Percentiles rank a stretch among this genome's conserved stretches.
Conservation (phyloP, 2,888 invertebrate genomes). For the Brenthis daphne region DNA sequence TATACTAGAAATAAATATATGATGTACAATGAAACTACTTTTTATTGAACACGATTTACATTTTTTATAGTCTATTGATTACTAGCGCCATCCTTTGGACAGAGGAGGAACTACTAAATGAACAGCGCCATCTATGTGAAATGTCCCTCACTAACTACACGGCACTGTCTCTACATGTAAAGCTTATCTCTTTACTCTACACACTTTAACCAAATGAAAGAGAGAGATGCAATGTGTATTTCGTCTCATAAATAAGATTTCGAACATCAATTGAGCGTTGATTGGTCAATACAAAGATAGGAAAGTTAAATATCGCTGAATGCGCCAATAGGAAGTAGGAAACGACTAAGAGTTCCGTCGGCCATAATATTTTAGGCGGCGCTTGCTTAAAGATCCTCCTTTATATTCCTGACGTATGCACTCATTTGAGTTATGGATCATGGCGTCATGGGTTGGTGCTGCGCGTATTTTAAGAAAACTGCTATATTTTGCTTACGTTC, state of each 20-base stretch:
- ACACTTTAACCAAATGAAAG: constrained; percentile 59
- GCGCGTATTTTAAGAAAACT: constrained; percentile 66
- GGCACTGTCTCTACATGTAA: constrained; percentile 54
- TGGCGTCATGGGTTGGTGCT: constrained; percentile 71
- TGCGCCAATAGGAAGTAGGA: constrained; percentile 64
- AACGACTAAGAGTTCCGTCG: constrained; percentile 59
- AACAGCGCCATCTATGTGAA: constrained; percentile 64
- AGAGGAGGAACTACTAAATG: constrained; percentile 53
- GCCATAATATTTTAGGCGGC: constrained; percentile 79
- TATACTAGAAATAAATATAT: neutral
- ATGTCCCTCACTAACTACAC: constrained; percentile 41
- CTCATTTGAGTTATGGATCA: constrained; percentile 78
- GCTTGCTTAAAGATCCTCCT: constrained; percentile 71
- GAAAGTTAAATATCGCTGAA: constrained; percentile 60
- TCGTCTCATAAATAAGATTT: constrained; percentile 61
- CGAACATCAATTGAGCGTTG: constrained; percentile 60
- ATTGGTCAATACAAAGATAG: constrained; percentile 67
- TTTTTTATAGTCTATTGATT: neutral
- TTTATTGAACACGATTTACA: neutral
- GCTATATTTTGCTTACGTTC: constrained; percentile 61
- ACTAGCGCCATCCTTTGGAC: constrained; percentile 56
- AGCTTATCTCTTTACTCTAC: constrained; percentile 54
- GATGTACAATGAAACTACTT: neutral
- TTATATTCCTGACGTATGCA: constrained; percentile 79
- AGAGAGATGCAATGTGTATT: constrained; percentile 60